Evolutionary conservation across 2,888 invertebrate genomes (phyloP).

Genomic region (Cephus runcator): DNA sequence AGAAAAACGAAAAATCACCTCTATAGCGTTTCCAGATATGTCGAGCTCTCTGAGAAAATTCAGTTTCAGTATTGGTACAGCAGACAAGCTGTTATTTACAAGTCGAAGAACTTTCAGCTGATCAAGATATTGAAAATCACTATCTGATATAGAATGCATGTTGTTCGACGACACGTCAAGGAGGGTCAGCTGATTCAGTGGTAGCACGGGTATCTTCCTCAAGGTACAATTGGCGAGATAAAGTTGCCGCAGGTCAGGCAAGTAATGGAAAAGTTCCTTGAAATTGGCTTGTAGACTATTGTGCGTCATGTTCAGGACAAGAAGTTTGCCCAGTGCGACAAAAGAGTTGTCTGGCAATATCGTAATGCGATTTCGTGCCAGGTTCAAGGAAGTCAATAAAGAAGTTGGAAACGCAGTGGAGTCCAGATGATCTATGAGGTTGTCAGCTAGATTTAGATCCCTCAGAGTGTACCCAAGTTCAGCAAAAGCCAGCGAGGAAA

Average conservation of each 20-base stretch:
- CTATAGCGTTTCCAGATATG: slow-evolving; percentile 84
- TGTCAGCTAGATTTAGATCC: slow-evolving; percentile 81
- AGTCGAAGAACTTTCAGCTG: slow-evolving; percentile 80
- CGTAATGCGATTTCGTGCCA: slow-evolving; percentile 83
- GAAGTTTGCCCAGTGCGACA: slow-evolving; percentile 80
- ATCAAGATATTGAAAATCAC: slow-evolving; percentile 77
- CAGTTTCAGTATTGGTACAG: slow-evolving; percentile 79
- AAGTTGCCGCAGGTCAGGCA: slow-evolving; percentile 82
- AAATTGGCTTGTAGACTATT: slow-evolving; percentile 81
- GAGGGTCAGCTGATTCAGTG: slow-evolving; percentile 80
- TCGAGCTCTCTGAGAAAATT: slow-evolving; percentile 80
- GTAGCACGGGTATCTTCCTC: slow-evolving; percentile 79
- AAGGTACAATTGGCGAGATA: slow-evolving; percentile 83
- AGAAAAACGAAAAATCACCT: slow-evolving; percentile 57
- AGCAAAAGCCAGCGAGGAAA: slow-evolving; percentile 81
- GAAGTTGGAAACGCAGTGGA: slow-evolving; percentile 88
- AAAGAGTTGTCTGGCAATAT: slow-evolving; percentile 91
- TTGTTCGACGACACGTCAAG: slow-evolving; percentile 85
- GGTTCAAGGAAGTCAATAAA: slow-evolving; percentile 79
- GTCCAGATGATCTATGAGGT: slow-evolving; percentile 87
- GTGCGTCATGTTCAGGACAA: slow-evolving; percentile 82
- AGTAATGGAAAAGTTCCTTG: slow-evolving; percentile 88
- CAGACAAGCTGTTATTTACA: slow-evolving; percentile 80
- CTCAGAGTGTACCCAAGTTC: slow-evolving; percentile 84
- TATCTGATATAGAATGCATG: slow-evolving; percentile 76